These are phyloP conservation scores for Pristionchus entomophagus DNA, from an alignment of 2,888 invertebrate species.

Conservation along the genomic window DNA sequence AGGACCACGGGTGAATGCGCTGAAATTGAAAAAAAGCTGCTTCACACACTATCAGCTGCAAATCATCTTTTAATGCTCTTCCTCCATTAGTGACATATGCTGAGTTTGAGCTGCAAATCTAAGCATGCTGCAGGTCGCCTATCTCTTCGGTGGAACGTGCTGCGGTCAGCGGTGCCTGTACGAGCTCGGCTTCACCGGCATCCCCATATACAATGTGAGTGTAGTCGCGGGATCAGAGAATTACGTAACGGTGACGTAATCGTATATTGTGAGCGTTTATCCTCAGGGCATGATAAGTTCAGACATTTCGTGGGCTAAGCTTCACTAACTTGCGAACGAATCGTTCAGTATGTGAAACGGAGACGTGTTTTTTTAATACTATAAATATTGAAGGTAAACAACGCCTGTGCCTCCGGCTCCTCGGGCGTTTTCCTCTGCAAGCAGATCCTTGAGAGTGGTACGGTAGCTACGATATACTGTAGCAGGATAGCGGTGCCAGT, in stretches of 20 bases:
- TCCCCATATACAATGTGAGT: constrained; percentile 91
- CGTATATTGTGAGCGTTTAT: too few species aligned
- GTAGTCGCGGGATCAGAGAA: not conserved
- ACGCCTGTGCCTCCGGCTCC: constrained; percentile 97
- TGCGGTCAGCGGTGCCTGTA: constrained; percentile 95
- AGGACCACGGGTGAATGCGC: too few species aligned
- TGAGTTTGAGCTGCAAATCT: too few species aligned
- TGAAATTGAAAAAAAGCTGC: too few species aligned
- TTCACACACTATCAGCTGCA: not conserved
- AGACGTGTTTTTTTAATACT: too few species aligned
- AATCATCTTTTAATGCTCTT: not conserved
- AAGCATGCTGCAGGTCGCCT: constrained; percentile 61
- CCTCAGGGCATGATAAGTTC: too few species aligned
- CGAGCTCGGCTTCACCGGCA: constrained; percentile 94
- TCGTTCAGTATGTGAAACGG: too few species aligned
- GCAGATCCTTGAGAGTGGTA: constrained; percentile 89
- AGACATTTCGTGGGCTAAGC: too few species aligned
- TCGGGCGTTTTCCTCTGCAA: constrained; percentile 91
- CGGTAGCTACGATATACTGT: not conserved
- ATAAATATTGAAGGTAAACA: constrained; percentile 83
- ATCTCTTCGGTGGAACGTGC: constrained; percentile 76
- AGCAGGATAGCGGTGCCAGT: not conserved
- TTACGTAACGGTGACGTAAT: not conserved
- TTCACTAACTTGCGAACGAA: too few species aligned
- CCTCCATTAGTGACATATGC: too few species aligned